A percentile compares a stretch with the other conserved stretches of the same genome.
phyloP scores from a whole-genome alignment of 2,113 vertebrate genomes.

The Caracal caracal region DNA sequence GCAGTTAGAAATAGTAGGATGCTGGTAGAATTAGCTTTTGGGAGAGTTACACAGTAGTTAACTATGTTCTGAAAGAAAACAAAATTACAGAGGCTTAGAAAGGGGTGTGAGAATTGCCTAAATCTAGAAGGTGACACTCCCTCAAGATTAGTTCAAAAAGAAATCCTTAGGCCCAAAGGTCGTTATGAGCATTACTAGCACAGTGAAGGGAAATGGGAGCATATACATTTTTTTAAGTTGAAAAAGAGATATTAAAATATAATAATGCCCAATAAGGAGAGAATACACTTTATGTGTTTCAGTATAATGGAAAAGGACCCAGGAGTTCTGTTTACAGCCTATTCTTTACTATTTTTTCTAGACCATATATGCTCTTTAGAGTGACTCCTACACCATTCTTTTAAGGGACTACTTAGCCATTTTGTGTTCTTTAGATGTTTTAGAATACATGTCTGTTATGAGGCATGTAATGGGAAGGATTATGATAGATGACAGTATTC shows the following conservation, averaged over 20 bases:
- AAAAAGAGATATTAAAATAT: conserved; percentile 4
- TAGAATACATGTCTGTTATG: not conserved
- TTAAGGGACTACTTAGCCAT: not conserved
- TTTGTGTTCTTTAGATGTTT: not conserved
- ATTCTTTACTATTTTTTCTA: not conserved
- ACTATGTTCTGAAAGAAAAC: conserved; percentile 82
- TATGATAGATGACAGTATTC: not conserved
- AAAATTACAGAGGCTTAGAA: conserved; percentile 52
- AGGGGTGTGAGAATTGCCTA: not conserved
- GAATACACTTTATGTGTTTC: not conserved
- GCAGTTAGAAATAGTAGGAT: conserved; percentile 81
- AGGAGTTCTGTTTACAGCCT: not conserved
- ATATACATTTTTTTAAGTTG: not conserved
- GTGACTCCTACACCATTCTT: not conserved
- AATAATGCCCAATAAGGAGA: not conserved
- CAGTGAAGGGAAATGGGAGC: not conserved
- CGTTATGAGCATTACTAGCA: not conserved
- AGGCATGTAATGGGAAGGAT: not conserved
- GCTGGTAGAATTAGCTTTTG: conserved; percentile 84
- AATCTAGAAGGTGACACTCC: not conserved
- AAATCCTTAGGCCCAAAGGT: not conserved
- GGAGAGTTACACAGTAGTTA: conserved; percentile 79
- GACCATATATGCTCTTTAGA: not conserved
- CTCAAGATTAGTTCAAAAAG: not conserved
- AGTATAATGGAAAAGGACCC: not conserved